These are phyloP conservation scores for Malurus alboscapulatus DNA, from an alignment of 2,113 vertebrate species.

Conservation along the genomic window DNA sequence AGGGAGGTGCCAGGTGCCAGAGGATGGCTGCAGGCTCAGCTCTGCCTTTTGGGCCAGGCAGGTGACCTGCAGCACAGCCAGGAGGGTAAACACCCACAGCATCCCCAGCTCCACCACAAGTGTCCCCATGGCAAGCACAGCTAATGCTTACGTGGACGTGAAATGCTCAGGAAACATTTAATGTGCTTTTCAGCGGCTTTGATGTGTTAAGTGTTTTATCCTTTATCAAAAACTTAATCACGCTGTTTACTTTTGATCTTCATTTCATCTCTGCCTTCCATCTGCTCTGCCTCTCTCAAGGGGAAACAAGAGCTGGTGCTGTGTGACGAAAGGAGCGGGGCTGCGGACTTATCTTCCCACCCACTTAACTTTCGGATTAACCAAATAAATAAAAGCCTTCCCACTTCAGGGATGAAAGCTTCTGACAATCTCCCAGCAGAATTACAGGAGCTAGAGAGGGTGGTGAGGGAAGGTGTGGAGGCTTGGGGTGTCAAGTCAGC, in stretches of 20 bases:
- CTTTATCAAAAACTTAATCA: slow-evolving; percentile 59
- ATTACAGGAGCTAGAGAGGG: not conserved
- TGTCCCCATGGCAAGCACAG: not conserved
- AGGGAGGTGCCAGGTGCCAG: not conserved
- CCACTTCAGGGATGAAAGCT: slow-evolving; percentile 19
- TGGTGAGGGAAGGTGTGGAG: not conserved
- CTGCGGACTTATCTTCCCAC: slow-evolving; percentile 31
- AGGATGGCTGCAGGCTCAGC: not conserved
- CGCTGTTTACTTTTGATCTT: slow-evolving; percentile 62
- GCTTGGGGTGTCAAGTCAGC: not conserved
- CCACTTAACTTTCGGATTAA: slow-evolving; percentile 46
- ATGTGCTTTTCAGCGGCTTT: slow-evolving; percentile 18
- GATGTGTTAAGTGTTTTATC: slow-evolving; percentile 61
- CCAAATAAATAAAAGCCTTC: slow-evolving; percentile 46
- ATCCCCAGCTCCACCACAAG: not conserved
- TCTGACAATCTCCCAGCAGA: not conserved
- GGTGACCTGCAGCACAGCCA: not conserved
- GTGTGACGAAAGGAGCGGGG: not conserved
- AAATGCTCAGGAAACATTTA: slow-evolving; percentile 28
- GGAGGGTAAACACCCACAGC: accelerated
- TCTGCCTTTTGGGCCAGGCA: not conserved
- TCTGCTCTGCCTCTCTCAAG: slow-evolving; percentile 49
- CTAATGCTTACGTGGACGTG: not conserved
- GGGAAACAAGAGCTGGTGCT: slow-evolving; percentile 10
- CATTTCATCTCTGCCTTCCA: slow-evolving; percentile 60